Evolutionary conservation across 1,140 invertebrate species (phyloP), one percentile per base, ranked within the genome.

Genomic region (Drosophila ogumai): DNA sequence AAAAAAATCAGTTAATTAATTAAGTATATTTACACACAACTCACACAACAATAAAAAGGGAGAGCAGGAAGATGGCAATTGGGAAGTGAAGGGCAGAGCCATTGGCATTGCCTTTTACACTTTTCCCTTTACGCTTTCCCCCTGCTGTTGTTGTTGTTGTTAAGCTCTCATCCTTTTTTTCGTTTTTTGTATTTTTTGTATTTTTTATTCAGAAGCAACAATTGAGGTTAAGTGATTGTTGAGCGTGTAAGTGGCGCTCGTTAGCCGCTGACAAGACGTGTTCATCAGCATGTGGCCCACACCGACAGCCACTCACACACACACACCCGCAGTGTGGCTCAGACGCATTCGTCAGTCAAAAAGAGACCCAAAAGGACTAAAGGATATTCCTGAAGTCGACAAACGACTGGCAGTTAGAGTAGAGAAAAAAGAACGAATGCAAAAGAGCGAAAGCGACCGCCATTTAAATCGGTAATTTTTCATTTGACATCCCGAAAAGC

Each of bases 201-300:
- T 75, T 75, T 75, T 77, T 77, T 67, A 77, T 78, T 78, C 75
- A 78, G 81, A 71, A 84, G 81, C 81, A 84, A 84, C 81, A 84
- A 84, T 84, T 84, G 81, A 84, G 81, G 81, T 84, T 84, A 84
- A 84, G 81, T 84, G 81, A 84, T 84, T 84, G 81, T 84, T 84
- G 81, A 84, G 81, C 81, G 81, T 84, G 81, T 84, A 84, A 84
- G 81, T 84, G 81, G 81, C 81, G 81, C 81, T 84, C 81, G 81
- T 84, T 84, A 84, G 81, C 81, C 81, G 80, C 81, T 84, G 81
- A 84, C 81, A 84, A 84, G 81, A 84, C 81, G 81, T 84, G 81
- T 84, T 84, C 81, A 84, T 84, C 81, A 84, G 81, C 81, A 84
- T 84, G 81, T 84, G 81, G 75, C 71, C 46, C 75, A 67, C 44